These are phyloP conservation scores for Lucinisca nassula DNA, from an alignment of 2,888 invertebrate species.

Conservation along the genomic window DNA sequence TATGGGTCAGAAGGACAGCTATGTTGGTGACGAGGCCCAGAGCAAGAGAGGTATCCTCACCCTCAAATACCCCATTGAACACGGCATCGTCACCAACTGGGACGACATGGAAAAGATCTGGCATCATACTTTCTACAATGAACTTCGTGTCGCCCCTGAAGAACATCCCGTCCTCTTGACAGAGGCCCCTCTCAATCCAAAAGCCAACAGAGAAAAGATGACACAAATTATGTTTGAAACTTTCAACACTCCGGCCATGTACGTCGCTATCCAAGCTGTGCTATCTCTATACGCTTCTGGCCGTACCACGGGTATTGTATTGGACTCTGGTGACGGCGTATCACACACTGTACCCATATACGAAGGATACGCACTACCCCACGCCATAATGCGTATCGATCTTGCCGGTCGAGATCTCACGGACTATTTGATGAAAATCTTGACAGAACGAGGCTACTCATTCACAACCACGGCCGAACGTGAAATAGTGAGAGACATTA, in stretches of 20 bases:
- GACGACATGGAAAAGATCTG: constrained; percentile 87
- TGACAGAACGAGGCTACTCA: constrained; percentile 87
- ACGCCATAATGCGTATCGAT: constrained; percentile 91
- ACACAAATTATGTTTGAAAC: constrained; percentile 91
- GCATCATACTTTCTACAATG: constrained; percentile 86
- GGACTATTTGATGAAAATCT: constrained; percentile 89
- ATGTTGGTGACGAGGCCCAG: constrained; percentile 64
- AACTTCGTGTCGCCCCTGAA: constrained; percentile 88
- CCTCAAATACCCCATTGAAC: constrained; percentile 84
- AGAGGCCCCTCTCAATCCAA: constrained; percentile 97
- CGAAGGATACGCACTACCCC: constrained; percentile 97
- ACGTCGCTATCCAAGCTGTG: constrained; percentile 97
- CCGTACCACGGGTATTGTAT: constrained; percentile 71
- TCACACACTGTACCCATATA: constrained; percentile 98
- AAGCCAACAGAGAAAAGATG: constrained; percentile 98
- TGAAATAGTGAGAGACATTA: constrained; percentile 98
- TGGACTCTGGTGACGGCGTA: constrained; percentile 97
- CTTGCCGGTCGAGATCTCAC: constrained; percentile 80
- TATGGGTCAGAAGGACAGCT: constrained; percentile 82
- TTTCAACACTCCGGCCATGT: constrained; percentile 97
- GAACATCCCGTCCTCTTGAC: constrained; percentile 92
- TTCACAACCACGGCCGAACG: constrained; percentile 89
- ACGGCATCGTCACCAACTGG: constrained; percentile 89
- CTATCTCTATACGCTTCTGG: constrained; percentile 97
- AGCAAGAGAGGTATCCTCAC: constrained; percentile 10